Evolutionary conservation across 2,797 vertebrate species (phyloP), one percentile per base, ranked within the genome.

Genomic region (Phrynocephalus forsythii): DNA sequence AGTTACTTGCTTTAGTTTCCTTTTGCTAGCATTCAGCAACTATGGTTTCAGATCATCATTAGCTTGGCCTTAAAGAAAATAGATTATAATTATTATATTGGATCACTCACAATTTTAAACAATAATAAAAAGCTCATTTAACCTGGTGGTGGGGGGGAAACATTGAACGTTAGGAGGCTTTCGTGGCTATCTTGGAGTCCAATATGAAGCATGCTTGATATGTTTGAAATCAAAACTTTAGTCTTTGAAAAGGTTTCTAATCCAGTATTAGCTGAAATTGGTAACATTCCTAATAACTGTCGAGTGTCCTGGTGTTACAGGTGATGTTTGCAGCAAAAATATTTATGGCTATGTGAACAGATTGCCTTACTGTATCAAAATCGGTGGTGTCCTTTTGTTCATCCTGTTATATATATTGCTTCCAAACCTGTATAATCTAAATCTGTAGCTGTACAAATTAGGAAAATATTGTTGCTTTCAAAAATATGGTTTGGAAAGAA

Each of bases 221-320:
- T 73, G 20, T 56, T 1, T 56, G 52, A 90, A 85, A 89, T 88
- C 67, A 22, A 92, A 91, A 91, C 75, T 90, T 87, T 79, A 77
- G 24, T 73, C n/a, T 79, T 4, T 15, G 60, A 52, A 77, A 71
- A 48, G 5, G 85, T 90, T 86, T 88, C 73, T 73, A 66, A 75
- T 78, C 83, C 8, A 22, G 11, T 22, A 6, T 38, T 60, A 73
- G 13, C 28, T 60, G 68, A 50, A 67, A 50, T 28, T 20, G 33
- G 63, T 88, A 79, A 30, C 33, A 26, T 1, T 3, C 24, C 22
- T 85, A 85, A 48, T 80, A 90, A 83, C 22, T 89, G 0, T 6
- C 83, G 88, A 84, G 24, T n/a, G 3, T 6, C 28, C n/a, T 44
- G 81, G 6, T 56, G n/a, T 50, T 72, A 84, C 72, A 69, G 79